These are phyloP conservation scores for Arrhamphus sclerolepis DNA, from an alignment of 2,797 vertebrate genomes.

Conservation along the genomic window DNA sequence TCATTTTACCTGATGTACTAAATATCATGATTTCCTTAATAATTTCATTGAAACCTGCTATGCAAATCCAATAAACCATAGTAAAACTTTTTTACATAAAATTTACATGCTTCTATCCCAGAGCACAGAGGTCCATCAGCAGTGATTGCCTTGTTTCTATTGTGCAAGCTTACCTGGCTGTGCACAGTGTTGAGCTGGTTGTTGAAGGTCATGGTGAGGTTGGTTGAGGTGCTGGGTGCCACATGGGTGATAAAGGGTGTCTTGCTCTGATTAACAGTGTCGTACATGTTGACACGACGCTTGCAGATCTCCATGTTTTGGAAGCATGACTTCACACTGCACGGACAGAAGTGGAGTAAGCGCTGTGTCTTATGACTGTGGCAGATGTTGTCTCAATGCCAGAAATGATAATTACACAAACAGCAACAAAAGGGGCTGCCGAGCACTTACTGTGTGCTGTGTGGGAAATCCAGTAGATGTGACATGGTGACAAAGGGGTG, in stretches of 20 bases:
- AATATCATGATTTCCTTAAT: not conserved
- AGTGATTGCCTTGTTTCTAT: not conserved
- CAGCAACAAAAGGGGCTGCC: not conserved
- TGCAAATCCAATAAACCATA: slow-evolving; percentile 13
- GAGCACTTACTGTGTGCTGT: slow-evolving; percentile 92
- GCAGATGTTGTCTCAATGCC: slow-evolving; percentile 14
- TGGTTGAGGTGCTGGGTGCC: slow-evolving; percentile 97
- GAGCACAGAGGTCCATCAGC: not conserved
- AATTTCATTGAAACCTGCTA: not conserved
- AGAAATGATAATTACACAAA: slow-evolving; percentile 15
- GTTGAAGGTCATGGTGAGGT: slow-evolving; percentile 99
- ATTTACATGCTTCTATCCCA: not conserved
- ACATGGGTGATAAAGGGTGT: slow-evolving; percentile 98
- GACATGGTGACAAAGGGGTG: slow-evolving; percentile 98
- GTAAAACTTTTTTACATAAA: slow-evolving; percentile 12
- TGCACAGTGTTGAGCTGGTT: slow-evolving; percentile 99
- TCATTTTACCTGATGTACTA: not conserved
- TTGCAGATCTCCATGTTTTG: slow-evolving; percentile 99
- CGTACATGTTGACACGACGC: slow-evolving; percentile 96
- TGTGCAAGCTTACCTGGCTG: slow-evolving; percentile 68
- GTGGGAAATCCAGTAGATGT: slow-evolving; percentile 96
- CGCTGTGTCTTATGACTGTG: not conserved
- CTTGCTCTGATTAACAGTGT: slow-evolving; percentile 99
- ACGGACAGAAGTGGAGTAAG: slow-evolving; percentile 6
- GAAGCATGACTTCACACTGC: slow-evolving; percentile 98